Evolutionary conservation across 1,140 invertebrate genomes (phyloP).

Genomic region (Solenopsis invicta): DNA sequence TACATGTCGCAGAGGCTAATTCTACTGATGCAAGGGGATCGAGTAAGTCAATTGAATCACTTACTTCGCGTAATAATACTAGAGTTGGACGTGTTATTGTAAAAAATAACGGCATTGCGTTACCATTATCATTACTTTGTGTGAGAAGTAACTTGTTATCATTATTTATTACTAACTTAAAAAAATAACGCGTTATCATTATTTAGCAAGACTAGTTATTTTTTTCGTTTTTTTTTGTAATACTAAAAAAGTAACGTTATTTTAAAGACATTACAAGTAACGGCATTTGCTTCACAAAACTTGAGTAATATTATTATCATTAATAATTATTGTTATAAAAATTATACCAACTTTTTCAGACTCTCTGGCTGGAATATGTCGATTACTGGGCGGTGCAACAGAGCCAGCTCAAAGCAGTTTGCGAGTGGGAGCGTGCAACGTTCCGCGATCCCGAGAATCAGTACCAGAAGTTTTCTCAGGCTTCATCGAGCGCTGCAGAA

Average conservation of each 20-base stretch:
- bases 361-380: constrained; percentile 91
- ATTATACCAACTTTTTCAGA: constrained; percentile 70
- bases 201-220: no score
- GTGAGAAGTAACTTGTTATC: no score
- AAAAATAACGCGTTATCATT: no score
- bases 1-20: constrained; percentile 89
- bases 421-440: constrained; percentile 85
- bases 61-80: neutral
- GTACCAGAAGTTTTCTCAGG: constrained; percentile 62
- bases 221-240: no score
- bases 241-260: no score
- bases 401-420: constrained; percentile 85
- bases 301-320: neutral
- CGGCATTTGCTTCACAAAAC: no score
- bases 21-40: constrained; percentile 87
- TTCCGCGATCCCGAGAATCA: constrained; percentile 67
- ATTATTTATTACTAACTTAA: no score
- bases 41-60: constrained; percentile 78
- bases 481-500: constrained; percentile 72
- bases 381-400: constrained; percentile 88
- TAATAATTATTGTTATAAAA: no score
- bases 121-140: no score
- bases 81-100: no score
- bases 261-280: no score
- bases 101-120: no score